These are phyloP conservation scores for Peribatodes rhomboidaria DNA, from an alignment of 2,888 invertebrate species.

Conservation along the genomic window DNA sequence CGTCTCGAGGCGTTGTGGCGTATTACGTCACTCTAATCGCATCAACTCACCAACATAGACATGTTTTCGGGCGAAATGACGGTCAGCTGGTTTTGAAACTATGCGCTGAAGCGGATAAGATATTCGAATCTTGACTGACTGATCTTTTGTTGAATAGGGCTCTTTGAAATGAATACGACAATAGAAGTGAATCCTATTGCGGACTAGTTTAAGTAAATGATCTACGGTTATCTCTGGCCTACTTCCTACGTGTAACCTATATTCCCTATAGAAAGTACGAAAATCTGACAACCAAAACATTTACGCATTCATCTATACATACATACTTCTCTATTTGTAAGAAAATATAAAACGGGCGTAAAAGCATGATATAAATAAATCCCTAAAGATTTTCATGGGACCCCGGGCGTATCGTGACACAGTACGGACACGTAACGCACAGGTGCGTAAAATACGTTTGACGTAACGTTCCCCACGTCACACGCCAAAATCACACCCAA, in stretches of 20 bases:
- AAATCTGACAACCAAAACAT: background rate
- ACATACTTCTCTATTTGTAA: background rate
- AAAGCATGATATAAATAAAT: conserved; percentile 11
- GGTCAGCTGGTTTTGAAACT: conserved; percentile 5
- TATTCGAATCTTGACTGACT: background rate
- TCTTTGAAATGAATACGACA: too few species aligned
- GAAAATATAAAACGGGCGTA: conserved; percentile 27
- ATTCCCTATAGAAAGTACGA: background rate
- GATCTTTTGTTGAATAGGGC: background rate
- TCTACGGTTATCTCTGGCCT: too few species aligned
- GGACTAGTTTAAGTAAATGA: too few species aligned
- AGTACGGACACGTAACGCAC: conserved; percentile 91
- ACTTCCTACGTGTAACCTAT: too few species aligned
- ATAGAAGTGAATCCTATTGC: background rate
- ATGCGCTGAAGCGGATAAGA: background rate
- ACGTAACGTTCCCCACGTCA: conserved; percentile 13
- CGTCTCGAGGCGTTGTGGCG: conserved; percentile 1
- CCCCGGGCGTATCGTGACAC: conserved; percentile 71
- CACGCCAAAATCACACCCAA: conserved; percentile 16
- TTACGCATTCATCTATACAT: background rate
- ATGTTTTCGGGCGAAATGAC: background rate
- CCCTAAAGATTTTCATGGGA: conserved; percentile 91
- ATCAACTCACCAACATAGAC: background rate
- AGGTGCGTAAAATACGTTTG: conserved; percentile 32
- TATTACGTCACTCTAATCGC: conserved; percentile 32